These are phyloP conservation scores for Chiridota heheva DNA, from an alignment of 35 echinoderm and acorn worm genomes.

Conservation along the genomic window DNA sequence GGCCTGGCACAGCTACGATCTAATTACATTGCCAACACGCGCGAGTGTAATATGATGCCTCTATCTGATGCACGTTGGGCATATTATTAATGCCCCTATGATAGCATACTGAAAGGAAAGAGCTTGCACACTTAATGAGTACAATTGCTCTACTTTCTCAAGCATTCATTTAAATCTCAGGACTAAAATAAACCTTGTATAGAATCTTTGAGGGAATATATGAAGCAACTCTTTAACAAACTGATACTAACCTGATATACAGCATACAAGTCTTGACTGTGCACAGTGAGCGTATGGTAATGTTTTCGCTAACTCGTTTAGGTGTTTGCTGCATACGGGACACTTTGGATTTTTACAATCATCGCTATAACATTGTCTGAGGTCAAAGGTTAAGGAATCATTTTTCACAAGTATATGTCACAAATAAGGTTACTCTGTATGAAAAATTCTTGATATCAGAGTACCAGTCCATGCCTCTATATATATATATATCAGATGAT, in stretches of 20 bases:
- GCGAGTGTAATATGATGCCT: no score
- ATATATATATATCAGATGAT: no score
- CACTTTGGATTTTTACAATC: conserved; percentile 88
- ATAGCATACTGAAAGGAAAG: no score
- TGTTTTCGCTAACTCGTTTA: conserved; percentile 92
- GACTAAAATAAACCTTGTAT: background rate
- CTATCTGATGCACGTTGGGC: no score
- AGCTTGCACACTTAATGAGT: no score
- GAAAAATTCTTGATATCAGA: no score
- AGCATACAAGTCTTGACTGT: conserved; percentile 92
- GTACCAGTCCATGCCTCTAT: no score
- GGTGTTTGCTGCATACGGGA: conserved; percentile 89
- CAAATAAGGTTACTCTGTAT: no score
- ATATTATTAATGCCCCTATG: no score
- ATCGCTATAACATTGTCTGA: conserved; percentile 91
- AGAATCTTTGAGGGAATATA: background rate
- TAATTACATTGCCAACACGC: no score
- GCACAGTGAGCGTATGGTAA: conserved; percentile 97
- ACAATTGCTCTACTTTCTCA: background rate
- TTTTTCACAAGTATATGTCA: background rate
- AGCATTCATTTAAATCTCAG: background rate
- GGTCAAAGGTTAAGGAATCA: conserved; percentile 66
- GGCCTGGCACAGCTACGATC: no score
- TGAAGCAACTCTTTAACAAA: no score
- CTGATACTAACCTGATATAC: conserved; percentile 89